Base-by-base conservation (phyloP, 2,797 vertebrate species). In the Myotis pilosus region DNA sequence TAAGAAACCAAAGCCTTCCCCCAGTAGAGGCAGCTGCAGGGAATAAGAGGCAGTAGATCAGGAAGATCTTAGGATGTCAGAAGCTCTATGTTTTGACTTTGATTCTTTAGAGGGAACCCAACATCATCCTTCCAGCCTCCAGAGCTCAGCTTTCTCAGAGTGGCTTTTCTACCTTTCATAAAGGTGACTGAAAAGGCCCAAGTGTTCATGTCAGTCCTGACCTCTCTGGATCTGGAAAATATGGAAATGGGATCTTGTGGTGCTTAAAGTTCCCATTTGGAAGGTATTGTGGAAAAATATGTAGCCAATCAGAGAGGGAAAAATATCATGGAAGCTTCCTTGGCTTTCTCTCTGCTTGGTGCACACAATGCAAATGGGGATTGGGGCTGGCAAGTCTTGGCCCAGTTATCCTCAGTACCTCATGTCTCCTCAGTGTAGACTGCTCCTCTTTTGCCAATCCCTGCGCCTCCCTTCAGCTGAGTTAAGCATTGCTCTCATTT, bases 361-460 rank as follows among this genome's bases (percentile, higher is more conserved):
- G 17, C n/a, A 10, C 36, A 88, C 53, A 80, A n/a, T 11, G 11
- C 41, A 90, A 28, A 10, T n/a, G 17, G 72, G 17, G 12, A 17
- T 5, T 13, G 8, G 71, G 51, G 9, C 25, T 62, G 62, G 41
- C 30, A 22, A 20, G 64, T 36, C 9, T 47, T 30, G 47, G 36
- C 41, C 28, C 69, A 41, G 19, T 33, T 33, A 2, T 53, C 28
- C 55, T 55, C 30, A 0, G 12, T 23, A 8, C 30, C 11, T 75
- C 10, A 1, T 0, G 0, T 17, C 6, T 44, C 51, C 68, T 44
- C 1, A 3, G n/a, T 5, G 41, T 4, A 10, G 44, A 53, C 4
- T 1, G 15, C 4, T 4, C 11, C 22, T 83, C 7, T 38, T 74
- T 51, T 15, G 19, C 13, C 49, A 74, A 36, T 55, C 30, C 44